phyloP scores from a whole-genome alignment of 2,888 invertebrate genomes.

The Cotesia congregata region DNA sequence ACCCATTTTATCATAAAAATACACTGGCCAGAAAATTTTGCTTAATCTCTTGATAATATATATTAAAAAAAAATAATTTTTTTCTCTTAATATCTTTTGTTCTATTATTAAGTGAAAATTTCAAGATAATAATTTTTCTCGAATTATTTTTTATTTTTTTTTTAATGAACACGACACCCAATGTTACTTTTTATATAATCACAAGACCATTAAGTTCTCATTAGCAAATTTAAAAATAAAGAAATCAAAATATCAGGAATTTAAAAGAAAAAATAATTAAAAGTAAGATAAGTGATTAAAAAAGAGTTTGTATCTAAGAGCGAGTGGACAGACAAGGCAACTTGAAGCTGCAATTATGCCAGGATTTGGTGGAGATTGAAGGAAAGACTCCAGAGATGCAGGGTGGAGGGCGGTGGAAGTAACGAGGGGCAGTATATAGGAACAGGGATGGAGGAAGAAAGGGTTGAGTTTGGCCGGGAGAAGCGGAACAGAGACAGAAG shows the following conservation, averaged over 20 bases:
- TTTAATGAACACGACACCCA: too few species aligned
- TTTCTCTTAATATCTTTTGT: too few species aligned
- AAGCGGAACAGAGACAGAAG: slow-evolving; percentile 35
- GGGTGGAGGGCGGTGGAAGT: slow-evolving; percentile 31
- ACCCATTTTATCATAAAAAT: too few species aligned
- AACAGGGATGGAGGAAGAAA: neutral
- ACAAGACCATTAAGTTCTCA: too few species aligned
- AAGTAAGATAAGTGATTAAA: neutral
- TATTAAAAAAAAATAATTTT: too few species aligned
- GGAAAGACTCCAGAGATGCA: neutral
- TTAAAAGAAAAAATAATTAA: neutral
- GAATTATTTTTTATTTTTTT: too few species aligned
- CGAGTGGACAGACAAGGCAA: slow-evolving; percentile 24
- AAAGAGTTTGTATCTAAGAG: neutral
- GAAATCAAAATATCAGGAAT: neutral
- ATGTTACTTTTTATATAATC: too few species aligned
- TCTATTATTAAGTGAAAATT: too few species aligned
- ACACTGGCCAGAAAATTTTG: too few species aligned
- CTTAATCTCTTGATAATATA: too few species aligned
- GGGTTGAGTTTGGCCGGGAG: slow-evolving; percentile 12
- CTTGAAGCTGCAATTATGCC: slow-evolving; percentile 28
- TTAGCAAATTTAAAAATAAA: too few species aligned
- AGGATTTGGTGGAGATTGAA: slow-evolving; percentile 19
- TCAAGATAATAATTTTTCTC: too few species aligned
- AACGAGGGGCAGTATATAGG: slow-evolving; percentile 18